Conservation (phyloP, 1,140 invertebrate genomes). For the Chironomus striatipennis region DNA sequence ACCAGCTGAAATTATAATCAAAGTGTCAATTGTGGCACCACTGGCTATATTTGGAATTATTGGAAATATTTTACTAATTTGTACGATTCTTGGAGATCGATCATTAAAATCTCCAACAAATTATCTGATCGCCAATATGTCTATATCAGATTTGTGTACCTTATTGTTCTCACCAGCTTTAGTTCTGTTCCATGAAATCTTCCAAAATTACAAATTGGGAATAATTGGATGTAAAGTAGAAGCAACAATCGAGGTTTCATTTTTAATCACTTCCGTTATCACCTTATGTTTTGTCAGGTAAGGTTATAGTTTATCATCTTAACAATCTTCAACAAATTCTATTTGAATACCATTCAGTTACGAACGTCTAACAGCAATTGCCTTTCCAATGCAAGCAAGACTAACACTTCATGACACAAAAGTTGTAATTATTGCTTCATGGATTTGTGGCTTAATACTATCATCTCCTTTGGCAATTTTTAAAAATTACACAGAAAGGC, state of each 20-base stretch:
- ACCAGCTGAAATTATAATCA: slow-evolving; percentile 50
- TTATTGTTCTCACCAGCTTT: slow-evolving; percentile 65
- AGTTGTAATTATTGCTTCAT: slow-evolving; percentile 53
- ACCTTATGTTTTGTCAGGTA: slow-evolving; percentile 58
- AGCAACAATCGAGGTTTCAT: slow-evolving; percentile 55
- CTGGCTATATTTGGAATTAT: slow-evolving; percentile 58
- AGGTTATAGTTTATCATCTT: not conserved
- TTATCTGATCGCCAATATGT: slow-evolving; percentile 70
- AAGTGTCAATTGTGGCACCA: slow-evolving; percentile 48
- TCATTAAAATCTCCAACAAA: slow-evolving; percentile 68
- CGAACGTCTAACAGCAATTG: slow-evolving; percentile 70
- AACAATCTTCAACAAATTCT: not conserved
- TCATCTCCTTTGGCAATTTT: slow-evolving; percentile 56
- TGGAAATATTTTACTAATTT: slow-evolving; percentile 61
- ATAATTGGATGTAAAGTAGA: slow-evolving; percentile 58
- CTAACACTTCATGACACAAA: slow-evolving; percentile 50
- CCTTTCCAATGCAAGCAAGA: slow-evolving; percentile 57
- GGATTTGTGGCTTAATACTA: slow-evolving; percentile 52
- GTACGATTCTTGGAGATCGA: slow-evolving; percentile 55
- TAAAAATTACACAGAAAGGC: slow-evolving; percentile 52
- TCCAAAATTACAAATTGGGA: slow-evolving; percentile 65
- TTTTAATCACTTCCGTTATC: slow-evolving; percentile 62
- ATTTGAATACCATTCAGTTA: slow-evolving; percentile 46
- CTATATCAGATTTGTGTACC: slow-evolving; percentile 62
- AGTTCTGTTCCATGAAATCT: slow-evolving; percentile 59